These are phyloP conservation scores for Cosmopolites sordidus DNA, from an alignment of 2,888 invertebrate species.

Conservation along the genomic window DNA sequence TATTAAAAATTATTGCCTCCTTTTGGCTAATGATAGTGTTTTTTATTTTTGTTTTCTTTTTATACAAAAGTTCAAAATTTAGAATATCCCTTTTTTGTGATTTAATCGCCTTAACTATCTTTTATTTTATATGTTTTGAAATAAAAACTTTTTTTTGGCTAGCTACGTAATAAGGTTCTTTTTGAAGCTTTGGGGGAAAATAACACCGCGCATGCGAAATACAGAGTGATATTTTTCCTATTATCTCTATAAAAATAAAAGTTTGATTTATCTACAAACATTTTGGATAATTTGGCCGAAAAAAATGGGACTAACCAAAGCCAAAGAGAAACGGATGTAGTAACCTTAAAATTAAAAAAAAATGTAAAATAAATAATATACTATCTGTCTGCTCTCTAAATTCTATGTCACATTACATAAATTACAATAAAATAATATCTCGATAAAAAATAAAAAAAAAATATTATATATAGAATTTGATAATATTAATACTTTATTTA, in stretches of 20 bases:
- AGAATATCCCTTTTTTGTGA: conserved; percentile 16
- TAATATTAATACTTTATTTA: conserved; percentile 21
- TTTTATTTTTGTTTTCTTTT: conserved; percentile 9
- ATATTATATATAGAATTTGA: conserved; percentile 19
- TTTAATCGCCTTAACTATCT: conserved; percentile 5
- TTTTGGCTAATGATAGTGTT: conserved; percentile 5
- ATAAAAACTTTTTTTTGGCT: conserved; percentile 4
- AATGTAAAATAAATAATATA: conserved; percentile 17
- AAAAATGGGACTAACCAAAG: background rate
- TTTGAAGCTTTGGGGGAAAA: too few relatives aligned
- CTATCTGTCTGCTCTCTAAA: conserved; percentile 8
- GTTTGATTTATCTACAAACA: background rate
- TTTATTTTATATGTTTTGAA: background rate
- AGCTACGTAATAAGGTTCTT: too few relatives aligned
- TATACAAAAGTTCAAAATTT: conserved; percentile 15
- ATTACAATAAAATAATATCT: conserved; percentile 18
- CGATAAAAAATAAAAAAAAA: conserved; percentile 21
- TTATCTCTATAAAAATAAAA: too few relatives aligned
- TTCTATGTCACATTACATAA: conserved; percentile 20
- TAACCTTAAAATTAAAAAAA: background rate
- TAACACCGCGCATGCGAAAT: too few relatives aligned
- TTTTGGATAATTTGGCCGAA: conserved; percentile 4
- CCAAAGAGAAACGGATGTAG: too few relatives aligned
- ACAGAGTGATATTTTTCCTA: too few relatives aligned
- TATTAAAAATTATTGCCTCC: conserved; percentile 10